A percentile compares a stretch with the other conserved stretches of the same genome.
Evolutionary conservation across 2,113 vertebrate genomes (phyloP).

Genomic region (Scomber colias): DNA sequence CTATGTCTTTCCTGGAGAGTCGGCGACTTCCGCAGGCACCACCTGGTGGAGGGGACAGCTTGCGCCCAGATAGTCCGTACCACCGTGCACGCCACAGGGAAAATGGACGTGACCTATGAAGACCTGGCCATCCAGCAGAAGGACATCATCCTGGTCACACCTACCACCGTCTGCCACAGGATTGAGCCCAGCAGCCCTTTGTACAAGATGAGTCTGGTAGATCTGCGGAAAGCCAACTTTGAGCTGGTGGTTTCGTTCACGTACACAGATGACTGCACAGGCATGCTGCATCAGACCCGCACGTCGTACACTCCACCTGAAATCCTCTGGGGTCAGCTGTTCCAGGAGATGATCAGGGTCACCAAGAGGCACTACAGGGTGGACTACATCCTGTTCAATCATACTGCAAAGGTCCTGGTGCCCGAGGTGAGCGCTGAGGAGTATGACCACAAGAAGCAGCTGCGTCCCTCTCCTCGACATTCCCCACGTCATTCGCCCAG

Average conservation of each 20-base stretch:
- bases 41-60: constrained; percentile 92
- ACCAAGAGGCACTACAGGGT: constrained; percentile 90
- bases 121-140: constrained; percentile 90
- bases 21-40: constrained; percentile 92
- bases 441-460: constrained; percentile 85
- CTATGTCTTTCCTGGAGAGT: constrained; percentile 95
- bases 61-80: constrained; percentile 90
- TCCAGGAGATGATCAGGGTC: constrained; percentile 91
- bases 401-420: constrained; percentile 90
- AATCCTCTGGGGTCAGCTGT: constrained; percentile 95
- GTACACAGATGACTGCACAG: constrained; percentile 93
- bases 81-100: constrained; percentile 84
- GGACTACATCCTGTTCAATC: constrained; percentile 92
- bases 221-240: constrained; percentile 89
- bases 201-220: constrained; percentile 87
- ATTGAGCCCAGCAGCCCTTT: constrained; percentile 91
- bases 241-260: constrained; percentile 96
- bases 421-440: constrained; percentile 91
- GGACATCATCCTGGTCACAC: constrained; percentile 90
- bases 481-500: constrained; percentile 38
- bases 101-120: constrained; percentile 86
- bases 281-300: constrained; percentile 94
- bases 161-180: constrained; percentile 89
- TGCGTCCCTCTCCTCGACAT: constrained; percentile 15
- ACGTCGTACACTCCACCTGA: constrained; percentile 91